Evolutionary conservation across 1,140 invertebrate genomes (phyloP), one percentile per base, ranked within the genome.

Genomic region (Oryctes rhinoceros): DNA sequence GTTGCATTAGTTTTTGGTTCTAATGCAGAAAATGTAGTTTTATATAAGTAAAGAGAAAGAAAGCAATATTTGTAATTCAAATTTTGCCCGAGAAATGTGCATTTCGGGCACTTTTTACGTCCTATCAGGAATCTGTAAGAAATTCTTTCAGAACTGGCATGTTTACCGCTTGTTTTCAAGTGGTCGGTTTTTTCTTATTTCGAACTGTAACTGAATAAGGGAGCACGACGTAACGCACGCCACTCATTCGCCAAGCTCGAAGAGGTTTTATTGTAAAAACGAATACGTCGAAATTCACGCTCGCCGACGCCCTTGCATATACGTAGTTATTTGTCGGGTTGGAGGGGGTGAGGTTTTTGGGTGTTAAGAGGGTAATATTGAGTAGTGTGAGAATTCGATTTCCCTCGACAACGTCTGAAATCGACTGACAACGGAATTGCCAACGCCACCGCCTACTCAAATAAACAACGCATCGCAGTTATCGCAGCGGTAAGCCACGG

Each of bases 211-310:
- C 53, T n/a, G 4, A 2, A 59, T 39, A 39, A 39, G 39, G n/a
- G 15, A 59, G 18, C 53, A 10, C 53, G 15, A 59, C 18, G 2
- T n/a, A 59, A 5, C 53, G 5, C 53, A 59, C 53, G 53, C 53
- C 53, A 59, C 53, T 59, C 53, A 59, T 59, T 59, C 39, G 39
- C 53, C 53, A 18, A 59, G 53, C 53, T n/a, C 53, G 53, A 59
- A 13, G 53, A 59, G 53, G 10, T 59, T 59, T 59, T 59, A 59
- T 59, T 59, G 53, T 59, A 18, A 59, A 59, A 59, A 59, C 53
- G 53, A 59, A 59, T 59, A 59, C 53, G 53, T 59, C 53, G 53
- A 59, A 59, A 59, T 59, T 59, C 53, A 59, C 53, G 18, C 53
- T n/a, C 53, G 18, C 53, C 7, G 3, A 59, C 53, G 13, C 49